Percentiles rank a stretch among this genome's conserved stretches.
Conservation (phyloP, 1,140 invertebrate genomes). For the Uloborus diversus region DNA sequence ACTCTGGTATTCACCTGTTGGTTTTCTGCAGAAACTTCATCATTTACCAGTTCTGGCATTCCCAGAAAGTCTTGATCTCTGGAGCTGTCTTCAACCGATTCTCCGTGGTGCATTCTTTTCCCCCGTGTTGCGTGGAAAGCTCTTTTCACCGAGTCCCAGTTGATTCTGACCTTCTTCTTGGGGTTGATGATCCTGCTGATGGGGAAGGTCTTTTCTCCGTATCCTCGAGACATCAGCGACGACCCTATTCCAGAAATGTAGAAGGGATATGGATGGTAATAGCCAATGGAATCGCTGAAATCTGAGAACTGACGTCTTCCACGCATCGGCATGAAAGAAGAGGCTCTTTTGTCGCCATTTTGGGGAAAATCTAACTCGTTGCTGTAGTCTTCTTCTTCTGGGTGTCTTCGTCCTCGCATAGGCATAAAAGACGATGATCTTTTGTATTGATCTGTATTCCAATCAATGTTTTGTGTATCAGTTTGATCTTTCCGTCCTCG, state of each 20-base stretch:
- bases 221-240: constrained; percentile 1
- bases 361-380: neutral
- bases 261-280: constrained; percentile 15
- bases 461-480: no score
- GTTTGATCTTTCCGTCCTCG: no score
- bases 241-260: constrained; percentile 11
- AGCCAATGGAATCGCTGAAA: neutral
- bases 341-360: constrained; percentile 4
- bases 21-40: neutral
- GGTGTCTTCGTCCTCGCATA: neutral
- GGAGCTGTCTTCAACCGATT: neutral
- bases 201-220: neutral
- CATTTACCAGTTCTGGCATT: neutral
- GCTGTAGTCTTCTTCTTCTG: neutral
- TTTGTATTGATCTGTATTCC: no score
- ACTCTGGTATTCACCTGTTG: neutral
- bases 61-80: neutral
- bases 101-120: neutral
- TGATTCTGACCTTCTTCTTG: neutral
- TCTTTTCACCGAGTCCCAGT: constrained; percentile 48
- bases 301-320: neutral
- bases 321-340: neutral
- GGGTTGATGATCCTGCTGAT: neutral
- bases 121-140: constrained; percentile 47
- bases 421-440: constrained; percentile 11